Evolutionary conservation across 2,113 vertebrate species (phyloP).

Genomic region (Vulpes ferrilata): DNA sequence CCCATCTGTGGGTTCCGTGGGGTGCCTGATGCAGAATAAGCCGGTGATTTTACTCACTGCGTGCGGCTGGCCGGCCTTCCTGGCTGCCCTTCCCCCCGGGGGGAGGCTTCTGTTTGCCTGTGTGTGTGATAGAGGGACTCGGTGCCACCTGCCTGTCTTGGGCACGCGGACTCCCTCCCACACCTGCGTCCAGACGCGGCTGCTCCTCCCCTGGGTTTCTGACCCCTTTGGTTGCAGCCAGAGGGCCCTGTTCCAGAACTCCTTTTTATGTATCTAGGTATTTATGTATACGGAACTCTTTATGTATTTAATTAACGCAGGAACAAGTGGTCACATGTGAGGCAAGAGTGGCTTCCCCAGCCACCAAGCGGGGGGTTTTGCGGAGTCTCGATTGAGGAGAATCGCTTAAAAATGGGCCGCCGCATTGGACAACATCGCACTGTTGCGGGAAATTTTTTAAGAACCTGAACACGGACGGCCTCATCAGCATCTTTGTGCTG

Average conservation of each 20-base stretch:
- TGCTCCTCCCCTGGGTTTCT: background rate
- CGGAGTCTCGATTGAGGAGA: background rate
- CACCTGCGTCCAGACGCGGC: background rate
- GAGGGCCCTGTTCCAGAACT: background rate
- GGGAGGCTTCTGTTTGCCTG: background rate
- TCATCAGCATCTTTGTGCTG: accelerated
- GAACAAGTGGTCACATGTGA: background rate
- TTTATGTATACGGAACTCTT: background rate
- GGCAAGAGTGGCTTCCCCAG: accelerated
- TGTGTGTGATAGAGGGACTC: background rate
- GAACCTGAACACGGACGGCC: background rate
- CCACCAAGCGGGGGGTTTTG: background rate
- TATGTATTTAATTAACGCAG: background rate
- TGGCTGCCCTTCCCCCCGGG: background rate
- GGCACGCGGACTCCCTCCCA: background rate
- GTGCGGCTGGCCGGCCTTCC: accelerated
- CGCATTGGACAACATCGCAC: accelerated
- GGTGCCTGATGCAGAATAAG: accelerated
- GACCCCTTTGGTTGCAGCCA: background rate
- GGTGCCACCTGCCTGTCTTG: background rate
- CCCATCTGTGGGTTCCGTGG: accelerated
- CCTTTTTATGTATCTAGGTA: too few relatives aligned
- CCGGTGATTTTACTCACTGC: accelerated
- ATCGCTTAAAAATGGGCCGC: accelerated
- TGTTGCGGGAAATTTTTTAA: accelerated